Conservation (phyloP, 2,113 vertebrate genomes). For the Melierax canorus region DNA sequence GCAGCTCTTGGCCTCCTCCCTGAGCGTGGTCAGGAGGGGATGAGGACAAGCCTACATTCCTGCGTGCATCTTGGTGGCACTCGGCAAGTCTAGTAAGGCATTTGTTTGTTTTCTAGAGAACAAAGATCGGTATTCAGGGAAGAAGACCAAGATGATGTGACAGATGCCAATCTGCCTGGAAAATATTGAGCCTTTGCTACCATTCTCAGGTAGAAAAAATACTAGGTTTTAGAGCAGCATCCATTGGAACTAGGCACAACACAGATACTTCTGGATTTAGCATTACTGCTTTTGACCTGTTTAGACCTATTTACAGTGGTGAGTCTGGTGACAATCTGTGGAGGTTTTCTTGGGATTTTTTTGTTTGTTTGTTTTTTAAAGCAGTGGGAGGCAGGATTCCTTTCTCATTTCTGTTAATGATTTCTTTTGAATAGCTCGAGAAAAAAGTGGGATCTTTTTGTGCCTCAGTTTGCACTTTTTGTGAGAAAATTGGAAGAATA, state of each 20-base stretch:
- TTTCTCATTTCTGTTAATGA: background rate
- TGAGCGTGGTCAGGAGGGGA: background rate
- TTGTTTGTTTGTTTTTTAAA: background rate
- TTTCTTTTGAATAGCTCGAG: background rate
- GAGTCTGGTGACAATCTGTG: background rate
- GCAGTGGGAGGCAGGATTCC: background rate
- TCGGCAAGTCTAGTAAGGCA: background rate
- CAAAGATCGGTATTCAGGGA: background rate
- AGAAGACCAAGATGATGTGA: background rate
- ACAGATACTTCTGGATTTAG: background rate
- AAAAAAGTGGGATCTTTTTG: background rate
- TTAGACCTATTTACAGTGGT: background rate
- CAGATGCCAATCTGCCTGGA: background rate
- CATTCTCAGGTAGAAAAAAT: background rate
- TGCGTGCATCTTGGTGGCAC: background rate
- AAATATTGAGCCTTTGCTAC: background rate
- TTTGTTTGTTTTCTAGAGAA: background rate
- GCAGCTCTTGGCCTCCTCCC: background rate
- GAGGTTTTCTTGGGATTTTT: background rate
- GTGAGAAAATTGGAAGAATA: background rate
- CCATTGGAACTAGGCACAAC: background rate
- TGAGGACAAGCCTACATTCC: background rate
- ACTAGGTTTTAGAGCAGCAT: background rate
- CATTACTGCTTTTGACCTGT: background rate
- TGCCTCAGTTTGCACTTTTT: background rate